Percentiles rank a stretch among this genome's conserved stretches.
Evolutionary conservation across 2,113 vertebrate species (phyloP).

Genomic region (Cranoglanis bouderius): DNA sequence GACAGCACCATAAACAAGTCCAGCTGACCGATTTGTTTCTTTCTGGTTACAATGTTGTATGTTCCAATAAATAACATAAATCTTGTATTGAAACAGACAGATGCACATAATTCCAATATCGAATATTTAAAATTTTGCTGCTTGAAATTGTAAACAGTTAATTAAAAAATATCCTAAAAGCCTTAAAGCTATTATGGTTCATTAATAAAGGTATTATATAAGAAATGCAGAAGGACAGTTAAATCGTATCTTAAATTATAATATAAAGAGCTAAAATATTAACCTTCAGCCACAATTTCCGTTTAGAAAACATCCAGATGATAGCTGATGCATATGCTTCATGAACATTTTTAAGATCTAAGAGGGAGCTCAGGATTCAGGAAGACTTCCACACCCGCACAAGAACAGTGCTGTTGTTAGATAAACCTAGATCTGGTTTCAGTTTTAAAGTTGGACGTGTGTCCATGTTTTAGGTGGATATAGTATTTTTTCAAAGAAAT

Average conservation of each 20-base stretch:
- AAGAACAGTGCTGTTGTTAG: neutral
- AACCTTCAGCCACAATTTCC: neutral
- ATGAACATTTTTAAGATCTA: neutral
- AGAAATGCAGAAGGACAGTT: neutral
- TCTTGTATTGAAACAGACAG: neutral
- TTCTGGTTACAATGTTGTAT: neutral
- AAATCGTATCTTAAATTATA: neutral
- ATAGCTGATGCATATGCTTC: neutral
- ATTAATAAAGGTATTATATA: neutral
- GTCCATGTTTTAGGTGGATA: neutral
- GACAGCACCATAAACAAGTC: neutral
- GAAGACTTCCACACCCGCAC: neutral
- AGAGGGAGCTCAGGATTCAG: neutral
- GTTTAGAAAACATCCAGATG: neutral
- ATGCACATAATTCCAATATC: neutral
- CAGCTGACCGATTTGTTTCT: neutral
- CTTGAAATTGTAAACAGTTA: neutral
- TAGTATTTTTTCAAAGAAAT: neutral
- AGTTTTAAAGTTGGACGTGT: neutral
- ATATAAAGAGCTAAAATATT: conserved; percentile 1
- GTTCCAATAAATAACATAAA: neutral
- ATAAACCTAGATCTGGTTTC: neutral
- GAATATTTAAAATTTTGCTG: neutral
- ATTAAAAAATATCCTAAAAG: neutral
- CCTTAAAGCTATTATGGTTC: neutral